A percentile compares a stretch with the other conserved stretches of the same genome.
Evolutionary conservation across 2,113 vertebrate species (phyloP).

Genomic region (Tenrec ecaudatus): DNA sequence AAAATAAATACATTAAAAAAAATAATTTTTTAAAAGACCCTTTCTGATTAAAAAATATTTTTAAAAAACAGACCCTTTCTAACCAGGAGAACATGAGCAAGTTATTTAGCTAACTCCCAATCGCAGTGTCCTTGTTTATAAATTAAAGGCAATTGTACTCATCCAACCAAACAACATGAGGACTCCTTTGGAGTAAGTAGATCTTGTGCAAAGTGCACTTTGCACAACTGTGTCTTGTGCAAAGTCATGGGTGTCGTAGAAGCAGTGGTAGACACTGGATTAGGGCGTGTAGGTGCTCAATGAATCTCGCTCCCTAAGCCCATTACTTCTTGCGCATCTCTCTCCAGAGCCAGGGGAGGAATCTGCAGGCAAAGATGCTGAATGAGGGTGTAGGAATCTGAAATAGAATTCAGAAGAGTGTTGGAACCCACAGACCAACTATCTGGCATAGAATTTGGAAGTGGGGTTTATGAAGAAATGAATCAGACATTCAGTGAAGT

Average conservation of each 20-base stretch:
- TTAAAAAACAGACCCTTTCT: background rate
- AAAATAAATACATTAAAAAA: too few relatives aligned
- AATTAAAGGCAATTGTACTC: background rate
- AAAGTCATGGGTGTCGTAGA: background rate
- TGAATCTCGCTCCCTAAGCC: background rate
- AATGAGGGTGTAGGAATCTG: background rate
- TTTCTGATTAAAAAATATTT: too few relatives aligned
- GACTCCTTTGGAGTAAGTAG: background rate
- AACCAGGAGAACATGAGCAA: background rate
- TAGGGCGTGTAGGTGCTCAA: background rate
- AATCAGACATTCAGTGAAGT: background rate
- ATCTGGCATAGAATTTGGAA: background rate
- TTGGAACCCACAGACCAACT: background rate
- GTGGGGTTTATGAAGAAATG: background rate
- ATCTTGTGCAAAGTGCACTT: slow-evolving; percentile 7
- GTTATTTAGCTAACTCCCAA: background rate
- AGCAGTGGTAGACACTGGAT: background rate
- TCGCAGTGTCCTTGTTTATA: background rate
- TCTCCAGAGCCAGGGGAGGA: background rate
- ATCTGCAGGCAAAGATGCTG: background rate
- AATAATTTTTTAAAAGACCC: too few relatives aligned
- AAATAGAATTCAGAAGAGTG: background rate
- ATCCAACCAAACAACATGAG: background rate
- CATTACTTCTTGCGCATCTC: background rate
- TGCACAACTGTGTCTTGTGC: too few relatives aligned